phyloP scores from a whole-genome alignment of 2,888 invertebrate genomes.

The Mamestra brassicae region DNA sequence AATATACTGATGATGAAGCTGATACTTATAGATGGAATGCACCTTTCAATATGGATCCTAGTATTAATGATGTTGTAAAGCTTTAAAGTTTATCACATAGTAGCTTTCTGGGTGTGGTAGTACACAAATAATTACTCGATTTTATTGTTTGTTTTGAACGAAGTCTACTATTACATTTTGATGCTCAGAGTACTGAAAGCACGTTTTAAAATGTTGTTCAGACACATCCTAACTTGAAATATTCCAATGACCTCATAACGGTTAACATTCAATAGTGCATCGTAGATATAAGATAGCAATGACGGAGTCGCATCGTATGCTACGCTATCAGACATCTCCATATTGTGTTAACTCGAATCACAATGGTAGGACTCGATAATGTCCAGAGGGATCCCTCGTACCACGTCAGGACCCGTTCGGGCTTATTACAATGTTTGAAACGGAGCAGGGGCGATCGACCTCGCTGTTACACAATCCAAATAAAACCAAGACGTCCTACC shows the following conservation, averaged over 20 bases:
- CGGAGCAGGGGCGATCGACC: conserved; percentile 79
- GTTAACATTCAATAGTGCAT: conserved; percentile 68
- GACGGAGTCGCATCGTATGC: conserved; percentile 57
- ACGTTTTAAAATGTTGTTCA: neutral
- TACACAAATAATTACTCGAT: conserved; percentile 1
- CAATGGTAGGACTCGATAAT: conserved; percentile 74
- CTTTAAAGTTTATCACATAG: neutral
- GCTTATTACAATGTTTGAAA: conserved; percentile 78
- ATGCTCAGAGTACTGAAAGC: neutral
- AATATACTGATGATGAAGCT: too few species aligned
- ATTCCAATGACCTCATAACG: conserved; percentile 60
- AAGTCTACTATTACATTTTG: neutral
- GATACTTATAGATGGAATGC: too few species aligned
- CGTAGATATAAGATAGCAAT: conserved; percentile 65
- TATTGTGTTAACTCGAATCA: conserved; percentile 70
- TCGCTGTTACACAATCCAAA: conserved; percentile 81
- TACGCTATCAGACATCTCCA: conserved; percentile 69
- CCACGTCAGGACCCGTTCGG: conserved; percentile 71
- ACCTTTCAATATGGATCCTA: neutral
- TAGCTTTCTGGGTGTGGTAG: neutral
- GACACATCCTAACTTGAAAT: conserved; percentile 21
- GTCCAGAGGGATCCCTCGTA: conserved; percentile 72
- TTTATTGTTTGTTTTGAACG: neutral
- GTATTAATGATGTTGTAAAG: neutral
- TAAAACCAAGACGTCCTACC: conserved; percentile 74